phyloP scores from a whole-genome alignment of 2,113 vertebrate species.

The Pelecanus crispus region DNA sequence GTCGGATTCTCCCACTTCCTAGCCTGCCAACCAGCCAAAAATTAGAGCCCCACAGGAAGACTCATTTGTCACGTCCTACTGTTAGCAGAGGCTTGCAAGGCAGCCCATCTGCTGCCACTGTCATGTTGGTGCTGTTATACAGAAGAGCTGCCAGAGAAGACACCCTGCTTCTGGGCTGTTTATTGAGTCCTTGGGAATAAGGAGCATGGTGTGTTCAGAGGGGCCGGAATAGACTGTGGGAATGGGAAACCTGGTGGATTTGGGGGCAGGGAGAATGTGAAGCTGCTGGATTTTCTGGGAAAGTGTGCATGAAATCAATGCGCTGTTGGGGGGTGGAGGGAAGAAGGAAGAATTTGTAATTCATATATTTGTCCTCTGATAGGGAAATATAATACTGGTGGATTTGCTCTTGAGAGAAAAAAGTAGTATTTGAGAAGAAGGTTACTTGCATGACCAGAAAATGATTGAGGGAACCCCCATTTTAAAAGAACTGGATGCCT shows the following conservation, averaged over 20 bases:
- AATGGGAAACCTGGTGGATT: constrained; percentile 15
- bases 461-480: neutral
- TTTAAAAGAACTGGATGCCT: constrained; percentile 23
- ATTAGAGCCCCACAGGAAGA: neutral
- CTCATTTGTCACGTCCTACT: neutral
- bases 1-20: neutral
- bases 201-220: neutral
- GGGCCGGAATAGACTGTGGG: neutral
- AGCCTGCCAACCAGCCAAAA: neutral
- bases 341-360: constrained; percentile 14
- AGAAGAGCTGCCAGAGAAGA: neutral
- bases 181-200: neutral
- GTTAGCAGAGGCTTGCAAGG: neutral
- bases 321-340: neutral
- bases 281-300: constrained; percentile 49
- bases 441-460: constrained; percentile 25
- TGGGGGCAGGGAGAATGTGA: constrained; percentile 55
- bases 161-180: neutral
- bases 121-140: neutral
- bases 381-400: constrained; percentile 39
- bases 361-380: constrained; percentile 34
- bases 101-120: neutral
- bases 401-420: constrained; percentile 29
- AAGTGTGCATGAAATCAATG: constrained; percentile 42
- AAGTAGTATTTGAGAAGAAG: neutral